Evolutionary conservation across 2,113 vertebrate species (phyloP), one percentile per base, ranked within the genome.

Genomic region (Gymnogyps californianus): DNA sequence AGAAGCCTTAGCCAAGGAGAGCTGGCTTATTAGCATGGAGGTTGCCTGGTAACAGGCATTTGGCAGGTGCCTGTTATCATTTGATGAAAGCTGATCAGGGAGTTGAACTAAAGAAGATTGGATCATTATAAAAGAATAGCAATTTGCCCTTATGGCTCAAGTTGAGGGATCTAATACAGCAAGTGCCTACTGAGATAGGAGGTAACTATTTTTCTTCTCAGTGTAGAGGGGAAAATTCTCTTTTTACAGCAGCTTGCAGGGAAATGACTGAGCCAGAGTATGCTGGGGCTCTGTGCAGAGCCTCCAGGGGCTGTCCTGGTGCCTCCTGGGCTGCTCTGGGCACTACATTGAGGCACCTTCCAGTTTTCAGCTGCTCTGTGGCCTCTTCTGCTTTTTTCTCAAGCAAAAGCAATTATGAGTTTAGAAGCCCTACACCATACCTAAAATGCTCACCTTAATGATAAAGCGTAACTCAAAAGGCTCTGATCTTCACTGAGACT

Each of bases 31-130:
- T 89, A 88, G 79, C 4, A 0, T 4, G 0, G 69, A 80, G 69
- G 93, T 90, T 96, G 93, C 96, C 78, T 93, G 81, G 90, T 57
- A 76, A 93, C 91, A 75, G 51, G 65, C 6, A 0, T 67, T 87
- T 93, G 91, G 87, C 96, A 96, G 95, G 70, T 95, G 94, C 85
- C 94, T 16, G 7, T 61, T 92, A 52, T 40, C 75, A 11, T 49
- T 34, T 87, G 87, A 91, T 93, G 81, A 52, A 91, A 76, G 90
- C 93, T 90, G 91, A 93, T 85, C 17, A 13, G 40, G 70, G 84
- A 88, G 57, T 36, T 7, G 2, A 25, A 7, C 54, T 93, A 87
- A 59, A 92, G 83, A 84, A 88, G 70, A 93, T 1, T 80, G 78
- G 62, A 85, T 94, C 84, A n/a, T 86, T 94, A 93, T 32, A 83